phyloP scores from a whole-genome alignment of 1,140 invertebrate genomes.

The Polypedilum pembai region DNA sequence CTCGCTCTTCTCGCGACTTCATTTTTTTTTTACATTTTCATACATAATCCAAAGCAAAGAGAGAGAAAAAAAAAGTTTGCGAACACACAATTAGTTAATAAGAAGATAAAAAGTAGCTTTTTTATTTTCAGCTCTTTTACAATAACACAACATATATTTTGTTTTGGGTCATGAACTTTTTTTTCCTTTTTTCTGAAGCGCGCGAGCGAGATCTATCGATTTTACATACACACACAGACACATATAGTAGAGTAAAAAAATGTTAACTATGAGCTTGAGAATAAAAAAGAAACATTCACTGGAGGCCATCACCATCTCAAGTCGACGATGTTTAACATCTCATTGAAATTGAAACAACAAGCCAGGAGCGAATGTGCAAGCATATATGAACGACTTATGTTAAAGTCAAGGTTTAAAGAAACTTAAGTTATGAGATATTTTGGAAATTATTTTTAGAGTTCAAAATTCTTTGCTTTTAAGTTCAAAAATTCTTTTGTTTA shows the following conservation, averaged over 20 bases:
- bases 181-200: background rate
- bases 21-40: no score
- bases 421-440: no score
- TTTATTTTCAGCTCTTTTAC: background rate
- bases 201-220: constrained; percentile 8
- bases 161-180: constrained; percentile 26
- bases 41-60: background rate
- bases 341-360: constrained; percentile 18
- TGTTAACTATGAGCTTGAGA: constrained; percentile 4
- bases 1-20: no score
- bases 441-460: no score
- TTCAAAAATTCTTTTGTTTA: no score
- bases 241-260: background rate
- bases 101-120: constrained; percentile 27
- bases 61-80: constrained; percentile 7
- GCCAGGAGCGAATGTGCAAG: constrained; percentile 10
- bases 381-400: background rate
- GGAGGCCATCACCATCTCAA: background rate
- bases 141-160: constrained; percentile 1
- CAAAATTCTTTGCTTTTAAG: no score
- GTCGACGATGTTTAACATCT: background rate
- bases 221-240: background rate
- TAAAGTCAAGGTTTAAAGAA: no score
- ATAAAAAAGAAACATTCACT: background rate
- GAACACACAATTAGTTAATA: constrained; percentile 15